Evolutionary conservation across 2,888 invertebrate genomes (phyloP).

Genomic region (Sminthurinus aureus): DNA sequence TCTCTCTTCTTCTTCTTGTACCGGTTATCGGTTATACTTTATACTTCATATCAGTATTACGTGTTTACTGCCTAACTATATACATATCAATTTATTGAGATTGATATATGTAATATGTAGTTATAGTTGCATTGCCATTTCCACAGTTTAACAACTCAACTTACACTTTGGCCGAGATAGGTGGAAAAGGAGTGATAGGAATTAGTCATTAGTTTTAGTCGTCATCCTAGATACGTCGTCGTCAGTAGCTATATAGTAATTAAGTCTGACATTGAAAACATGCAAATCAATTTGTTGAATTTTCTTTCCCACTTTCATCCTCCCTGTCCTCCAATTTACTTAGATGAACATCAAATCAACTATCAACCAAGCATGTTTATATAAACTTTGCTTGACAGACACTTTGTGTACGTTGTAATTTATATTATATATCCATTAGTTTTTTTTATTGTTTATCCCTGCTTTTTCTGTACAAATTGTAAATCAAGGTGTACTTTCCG

Average conservation of each 20-base stretch:
- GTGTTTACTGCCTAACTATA: not conserved
- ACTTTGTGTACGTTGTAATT: not conserved
- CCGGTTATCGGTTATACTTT: not conserved
- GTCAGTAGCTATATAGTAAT: not conserved
- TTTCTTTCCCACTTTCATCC: not conserved
- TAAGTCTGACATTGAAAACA: constrained; percentile 22
- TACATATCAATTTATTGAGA: not conserved
- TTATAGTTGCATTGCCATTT: not conserved
- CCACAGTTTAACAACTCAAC: constrained; percentile 17
- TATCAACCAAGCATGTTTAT: not conserved
- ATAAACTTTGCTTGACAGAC: not conserved
- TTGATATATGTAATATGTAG: not conserved
- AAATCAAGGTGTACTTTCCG: too few species aligned
- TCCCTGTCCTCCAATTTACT: not conserved
- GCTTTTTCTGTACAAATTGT: too few species aligned
- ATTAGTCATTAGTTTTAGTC: not conserved
- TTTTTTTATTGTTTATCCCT: not conserved
- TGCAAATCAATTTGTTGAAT: constrained; percentile 20
- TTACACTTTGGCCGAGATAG: not conserved
- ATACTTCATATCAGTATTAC: not conserved
- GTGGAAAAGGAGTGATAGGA: not conserved
- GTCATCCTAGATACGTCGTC: not conserved
- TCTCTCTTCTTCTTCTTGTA: not conserved
- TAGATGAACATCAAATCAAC: constrained; percentile 4
- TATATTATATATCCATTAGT: not conserved